A percentile compares a stretch with the other conserved stretches of the same genome.
phyloP scores from a whole-genome alignment of 1,140 invertebrate species.

The Orussus abietinus region DNA sequence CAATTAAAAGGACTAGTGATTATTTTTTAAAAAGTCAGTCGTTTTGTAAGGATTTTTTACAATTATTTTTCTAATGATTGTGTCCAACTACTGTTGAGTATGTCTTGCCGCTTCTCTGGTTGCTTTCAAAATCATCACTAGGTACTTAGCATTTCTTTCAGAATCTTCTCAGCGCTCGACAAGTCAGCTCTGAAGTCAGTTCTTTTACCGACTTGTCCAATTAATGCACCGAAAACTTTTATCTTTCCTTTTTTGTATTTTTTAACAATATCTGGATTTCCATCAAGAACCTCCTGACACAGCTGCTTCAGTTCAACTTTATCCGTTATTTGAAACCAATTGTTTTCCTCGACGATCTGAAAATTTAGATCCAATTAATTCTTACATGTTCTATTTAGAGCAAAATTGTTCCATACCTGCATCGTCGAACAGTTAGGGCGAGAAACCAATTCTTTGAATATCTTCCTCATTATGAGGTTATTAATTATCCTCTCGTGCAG shows the following conservation, averaged over 20 bases:
- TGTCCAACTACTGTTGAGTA: too few relatives aligned
- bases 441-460: slow-evolving; percentile 56
- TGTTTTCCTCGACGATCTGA: slow-evolving; percentile 61
- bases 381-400: slow-evolving; percentile 13
- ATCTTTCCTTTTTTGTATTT: slow-evolving; percentile 67
- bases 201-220: slow-evolving; percentile 57
- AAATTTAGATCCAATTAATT: slow-evolving; percentile 9
- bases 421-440: slow-evolving; percentile 42
- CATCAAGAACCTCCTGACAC: slow-evolving; percentile 60
- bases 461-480: slow-evolving; percentile 52
- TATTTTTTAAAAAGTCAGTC: too few relatives aligned
- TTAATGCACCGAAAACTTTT: slow-evolving; percentile 63
- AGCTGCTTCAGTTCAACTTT: slow-evolving; percentile 57
- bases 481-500: slow-evolving; percentile 60
- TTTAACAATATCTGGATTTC: slow-evolving; percentile 65
- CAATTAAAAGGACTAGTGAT: too few relatives aligned
- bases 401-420: slow-evolving; percentile 43
- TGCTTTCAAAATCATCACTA: too few relatives aligned
- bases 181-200: slow-evolving; percentile 66
- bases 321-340: slow-evolving; percentile 64
- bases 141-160: slow-evolving; percentile 62
- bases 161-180: slow-evolving; percentile 55
- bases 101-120: too few relatives aligned
- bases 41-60: too few relatives aligned
- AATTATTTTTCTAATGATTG: too few relatives aligned